A percentile compares a stretch with the other conserved stretches of the same genome.
Evolutionary conservation across 2,888 invertebrate species (phyloP).

Genomic region (Neelides folsomi): DNA sequence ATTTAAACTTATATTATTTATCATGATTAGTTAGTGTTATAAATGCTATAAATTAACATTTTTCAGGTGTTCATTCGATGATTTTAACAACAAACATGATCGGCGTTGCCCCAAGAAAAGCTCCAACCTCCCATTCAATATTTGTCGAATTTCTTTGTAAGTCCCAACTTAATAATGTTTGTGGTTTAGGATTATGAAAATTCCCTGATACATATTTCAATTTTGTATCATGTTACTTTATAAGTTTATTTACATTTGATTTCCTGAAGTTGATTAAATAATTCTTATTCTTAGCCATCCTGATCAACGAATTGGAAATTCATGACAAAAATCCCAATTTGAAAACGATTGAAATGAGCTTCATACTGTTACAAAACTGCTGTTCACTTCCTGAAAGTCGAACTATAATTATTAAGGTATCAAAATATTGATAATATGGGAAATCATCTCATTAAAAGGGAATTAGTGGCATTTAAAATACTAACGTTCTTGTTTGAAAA

Average conservation of each 20-base stretch:
- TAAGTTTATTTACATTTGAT: too few species aligned
- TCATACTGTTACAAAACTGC: constrained; percentile 20
- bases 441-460: too few species aligned
- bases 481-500: constrained; percentile 3
- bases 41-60: too few species aligned
- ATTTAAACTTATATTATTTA: too few species aligned
- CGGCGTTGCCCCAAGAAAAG: constrained; percentile 23
- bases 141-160: constrained; percentile 19
- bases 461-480: too few species aligned
- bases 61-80: constrained; percentile 21
- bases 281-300: constrained; percentile 11
- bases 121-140: constrained; percentile 19
- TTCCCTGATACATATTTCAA: too few species aligned
- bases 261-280: too few species aligned
- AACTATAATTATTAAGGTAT: constrained; percentile 22
- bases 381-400: constrained; percentile 23
- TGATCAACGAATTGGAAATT: constrained; percentile 18
- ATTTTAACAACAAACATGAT: constrained; percentile 22
- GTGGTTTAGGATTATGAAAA: background rate
- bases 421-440: background rate
- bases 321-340: constrained; percentile 17
- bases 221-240: too few species aligned
- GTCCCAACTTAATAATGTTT: too few species aligned
- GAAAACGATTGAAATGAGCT: constrained; percentile 23
- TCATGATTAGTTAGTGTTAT: too few species aligned